Base-by-base conservation (phyloP, 64 coral and sea anemone species). In the Pocillopora damicornis region DNA sequence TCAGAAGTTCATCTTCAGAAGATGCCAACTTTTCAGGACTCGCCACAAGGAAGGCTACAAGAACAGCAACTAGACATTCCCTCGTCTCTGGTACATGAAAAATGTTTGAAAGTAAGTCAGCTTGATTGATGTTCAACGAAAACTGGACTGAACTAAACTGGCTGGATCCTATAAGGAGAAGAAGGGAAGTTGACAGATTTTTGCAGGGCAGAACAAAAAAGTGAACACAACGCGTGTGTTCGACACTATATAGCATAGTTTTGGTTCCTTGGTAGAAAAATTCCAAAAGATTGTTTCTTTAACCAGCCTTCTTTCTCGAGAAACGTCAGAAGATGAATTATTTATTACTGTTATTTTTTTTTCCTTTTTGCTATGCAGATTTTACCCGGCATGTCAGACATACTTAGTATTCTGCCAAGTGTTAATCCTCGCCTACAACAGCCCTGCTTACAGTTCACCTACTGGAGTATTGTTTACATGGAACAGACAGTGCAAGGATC, bases 391-490 rank as follows among this genome's bases (percentile, higher is more conserved):
- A 89, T 98, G 65, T 88, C 92, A 4, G 95, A 98, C 60, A 94
- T 98, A 38, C 73, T 98, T 1, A 79, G 80, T 22, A 94, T 73
- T 72, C 37, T 98, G 0, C 95, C 95, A 73, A 75, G 80, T 60
- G 87, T 98, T 17, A 98, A 98, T 58, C 95, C 92, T 2, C 86
- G 88, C 11, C 92, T 98, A 76, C 92, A 94, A 42, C 87, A 94
- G 64, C 88, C 89, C 0, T 92, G 92, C 77, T 90, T 98, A 90
- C 92, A 94, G 82, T 98, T 98, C 35, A 94, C 92, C 4, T 98
- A 98, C 87, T 98, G 92, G 87, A 89, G 89, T 34, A 87, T 98
- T 68, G 87, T 94, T 59, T 98, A 87, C 73, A 98, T 98, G 74
- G 95, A 98, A 61, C 93, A 94, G 66, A 90, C 95, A 45, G 63